These are phyloP conservation scores for Bubo blakistoni DNA, from an alignment of 2,113 vertebrate genomes.

Conservation along the genomic window DNA sequence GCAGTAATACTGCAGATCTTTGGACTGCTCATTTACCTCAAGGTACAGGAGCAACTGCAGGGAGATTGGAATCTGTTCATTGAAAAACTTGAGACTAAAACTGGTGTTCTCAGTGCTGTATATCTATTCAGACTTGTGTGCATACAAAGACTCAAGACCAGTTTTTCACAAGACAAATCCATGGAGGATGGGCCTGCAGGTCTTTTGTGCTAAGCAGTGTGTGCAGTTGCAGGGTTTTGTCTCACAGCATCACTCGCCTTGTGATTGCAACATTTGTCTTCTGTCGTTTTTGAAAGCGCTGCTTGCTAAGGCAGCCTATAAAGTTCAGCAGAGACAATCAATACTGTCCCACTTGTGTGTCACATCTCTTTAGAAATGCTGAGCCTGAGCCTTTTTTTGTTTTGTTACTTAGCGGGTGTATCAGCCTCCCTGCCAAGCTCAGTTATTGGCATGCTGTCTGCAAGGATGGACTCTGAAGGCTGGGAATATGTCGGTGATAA, in stretches of 20 bases:
- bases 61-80: background rate
- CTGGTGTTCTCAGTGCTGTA: background rate
- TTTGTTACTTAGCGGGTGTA: background rate
- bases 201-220: background rate
- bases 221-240: background rate
- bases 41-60: background rate
- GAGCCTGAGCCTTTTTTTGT: background rate
- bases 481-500: background rate
- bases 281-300: background rate
- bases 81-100: background rate
- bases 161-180: background rate
- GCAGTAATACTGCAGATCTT: background rate
- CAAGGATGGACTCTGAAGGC: background rate
- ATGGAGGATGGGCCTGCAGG: background rate
- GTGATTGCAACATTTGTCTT: background rate
- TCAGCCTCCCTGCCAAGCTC: background rate
- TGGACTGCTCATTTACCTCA: background rate
- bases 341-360: background rate
- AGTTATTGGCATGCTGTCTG: background rate
- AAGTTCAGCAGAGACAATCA: background rate
- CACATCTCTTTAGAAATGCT: background rate
- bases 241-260: background rate
- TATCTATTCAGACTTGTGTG: background rate
- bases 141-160: fast-evolving
- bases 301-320: background rate